phyloP scores from a whole-genome alignment of 2,797 vertebrate genomes.

The Enteromius viviparus region DNA sequence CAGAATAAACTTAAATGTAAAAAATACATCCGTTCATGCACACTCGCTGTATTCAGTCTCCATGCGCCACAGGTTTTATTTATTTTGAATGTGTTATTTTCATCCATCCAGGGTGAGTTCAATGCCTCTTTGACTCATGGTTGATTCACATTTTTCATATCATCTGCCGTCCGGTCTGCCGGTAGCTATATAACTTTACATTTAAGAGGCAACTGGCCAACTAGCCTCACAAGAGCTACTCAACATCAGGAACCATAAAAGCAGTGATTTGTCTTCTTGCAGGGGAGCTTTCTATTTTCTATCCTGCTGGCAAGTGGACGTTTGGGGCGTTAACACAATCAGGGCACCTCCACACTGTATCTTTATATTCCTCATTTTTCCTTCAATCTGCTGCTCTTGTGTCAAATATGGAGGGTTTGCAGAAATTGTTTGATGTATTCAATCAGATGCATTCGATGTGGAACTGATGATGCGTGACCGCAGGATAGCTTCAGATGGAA shows the following conservation, averaged over 20 bases:
- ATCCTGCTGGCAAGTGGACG: not conserved
- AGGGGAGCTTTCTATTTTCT: not conserved
- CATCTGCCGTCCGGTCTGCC: not conserved
- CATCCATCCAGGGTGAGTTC: not conserved
- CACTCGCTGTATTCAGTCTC: not conserved
- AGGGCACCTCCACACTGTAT: not conserved
- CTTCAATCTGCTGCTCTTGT: not conserved
- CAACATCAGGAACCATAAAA: slow-evolving; percentile 15
- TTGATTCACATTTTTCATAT: slow-evolving; percentile 7
- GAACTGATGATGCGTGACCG: slow-evolving; percentile 12
- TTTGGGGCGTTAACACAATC: slow-evolving; percentile 11
- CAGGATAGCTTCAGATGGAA: not conserved
- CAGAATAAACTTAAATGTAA: slow-evolving; percentile 18
- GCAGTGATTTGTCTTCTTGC: slow-evolving; percentile 16
- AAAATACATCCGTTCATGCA: slow-evolving; percentile 15
- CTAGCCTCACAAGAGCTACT: not conserved
- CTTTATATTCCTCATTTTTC: slow-evolving; percentile 2
- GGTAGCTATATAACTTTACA: slow-evolving; percentile 7
- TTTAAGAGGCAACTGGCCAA: slow-evolving; percentile 24
- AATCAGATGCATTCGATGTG: slow-evolving; percentile 54
- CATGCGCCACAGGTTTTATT: slow-evolving; percentile 1
- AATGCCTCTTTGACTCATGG: slow-evolving; percentile 12
- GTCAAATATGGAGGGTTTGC: slow-evolving; percentile 29
- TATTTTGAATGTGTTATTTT: slow-evolving; percentile 13
- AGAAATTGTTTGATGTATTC: slow-evolving; percentile 56